phyloP scores from a whole-genome alignment of 2,113 vertebrate genomes.

The Anhinga rufa region DNA sequence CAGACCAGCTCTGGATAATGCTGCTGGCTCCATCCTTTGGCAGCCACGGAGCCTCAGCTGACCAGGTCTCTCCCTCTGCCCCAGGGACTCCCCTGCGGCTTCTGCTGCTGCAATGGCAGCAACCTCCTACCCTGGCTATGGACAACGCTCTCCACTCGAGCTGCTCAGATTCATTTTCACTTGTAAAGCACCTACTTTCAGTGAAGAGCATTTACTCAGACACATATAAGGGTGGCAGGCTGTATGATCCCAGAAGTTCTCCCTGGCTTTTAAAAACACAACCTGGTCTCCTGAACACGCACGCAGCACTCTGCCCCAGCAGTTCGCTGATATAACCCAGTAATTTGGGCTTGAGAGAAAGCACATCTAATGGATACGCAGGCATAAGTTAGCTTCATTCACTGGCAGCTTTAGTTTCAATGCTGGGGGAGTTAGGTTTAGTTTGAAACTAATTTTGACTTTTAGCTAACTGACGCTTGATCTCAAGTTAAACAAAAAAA shows the following conservation, averaged over 20 bases:
- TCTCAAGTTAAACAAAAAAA: neutral
- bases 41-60: rapidly evolving
- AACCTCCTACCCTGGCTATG: neutral
- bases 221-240: rapidly evolving
- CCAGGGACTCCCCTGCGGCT: rapidly evolving
- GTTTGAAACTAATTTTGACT: neutral
- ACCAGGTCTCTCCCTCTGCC: neutral
- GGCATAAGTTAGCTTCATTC: neutral
- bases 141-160: neutral
- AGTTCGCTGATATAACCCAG: neutral
- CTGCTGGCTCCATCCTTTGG: neutral
- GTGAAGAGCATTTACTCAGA: neutral
- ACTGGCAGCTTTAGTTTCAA: neutral
- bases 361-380: rapidly evolving
- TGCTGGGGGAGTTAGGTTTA: neutral
- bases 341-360: neutral
- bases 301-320: neutral
- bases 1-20: neutral
- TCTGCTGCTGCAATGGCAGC: neutral
- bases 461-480: neutral
- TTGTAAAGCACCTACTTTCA: neutral
- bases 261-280: neutral
- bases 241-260: neutral
- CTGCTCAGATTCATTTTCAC: neutral
- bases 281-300: rapidly evolving